A percentile compares a stretch with the other conserved stretches of the same genome.
phyloP scores from a whole-genome alignment of 2,888 invertebrate species.

The Margaritifera margaritifera region DNA sequence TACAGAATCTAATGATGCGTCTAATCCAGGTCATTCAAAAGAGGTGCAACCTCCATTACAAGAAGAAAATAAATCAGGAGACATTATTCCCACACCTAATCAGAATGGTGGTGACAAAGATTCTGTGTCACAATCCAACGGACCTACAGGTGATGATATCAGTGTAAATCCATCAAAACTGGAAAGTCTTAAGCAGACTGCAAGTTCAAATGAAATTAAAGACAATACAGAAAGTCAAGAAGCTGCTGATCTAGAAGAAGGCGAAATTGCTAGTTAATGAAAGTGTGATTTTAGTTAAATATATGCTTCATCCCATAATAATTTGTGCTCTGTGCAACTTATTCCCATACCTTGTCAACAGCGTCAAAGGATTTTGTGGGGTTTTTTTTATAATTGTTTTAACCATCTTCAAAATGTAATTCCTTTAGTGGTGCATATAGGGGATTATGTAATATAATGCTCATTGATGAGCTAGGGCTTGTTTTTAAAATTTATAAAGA shows the following conservation, averaged over 20 bases:
- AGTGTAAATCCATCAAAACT: neutral
- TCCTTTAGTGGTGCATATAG: too few species aligned
- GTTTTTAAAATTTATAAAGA: too few species aligned
- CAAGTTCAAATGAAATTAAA: slow-evolving; percentile 11
- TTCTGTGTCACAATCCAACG: too few species aligned
- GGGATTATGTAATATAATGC: too few species aligned
- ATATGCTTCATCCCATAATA: neutral
- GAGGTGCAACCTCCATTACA: neutral
- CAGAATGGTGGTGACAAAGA: too few species aligned
- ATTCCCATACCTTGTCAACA: too few species aligned
- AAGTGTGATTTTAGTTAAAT: slow-evolving; percentile 2
- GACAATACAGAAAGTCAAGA: slow-evolving; percentile 17
- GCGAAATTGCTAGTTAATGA: slow-evolving; percentile 45
- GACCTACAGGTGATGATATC: too few species aligned
- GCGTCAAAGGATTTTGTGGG: too few species aligned
- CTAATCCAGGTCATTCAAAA: neutral
- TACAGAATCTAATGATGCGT: slow-evolving; percentile 1
- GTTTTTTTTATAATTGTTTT: too few species aligned
- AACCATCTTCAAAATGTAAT: too few species aligned
- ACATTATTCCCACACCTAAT: too few species aligned
- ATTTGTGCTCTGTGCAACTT: neutral
- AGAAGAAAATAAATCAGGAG: neutral
- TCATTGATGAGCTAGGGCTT: too few species aligned
- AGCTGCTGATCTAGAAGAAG: slow-evolving; percentile 41
- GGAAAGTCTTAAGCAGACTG: slow-evolving; percentile 5